These are phyloP conservation scores for Bruchidius siliquastri DNA, from an alignment of 2,888 invertebrate genomes.

Conservation along the genomic window DNA sequence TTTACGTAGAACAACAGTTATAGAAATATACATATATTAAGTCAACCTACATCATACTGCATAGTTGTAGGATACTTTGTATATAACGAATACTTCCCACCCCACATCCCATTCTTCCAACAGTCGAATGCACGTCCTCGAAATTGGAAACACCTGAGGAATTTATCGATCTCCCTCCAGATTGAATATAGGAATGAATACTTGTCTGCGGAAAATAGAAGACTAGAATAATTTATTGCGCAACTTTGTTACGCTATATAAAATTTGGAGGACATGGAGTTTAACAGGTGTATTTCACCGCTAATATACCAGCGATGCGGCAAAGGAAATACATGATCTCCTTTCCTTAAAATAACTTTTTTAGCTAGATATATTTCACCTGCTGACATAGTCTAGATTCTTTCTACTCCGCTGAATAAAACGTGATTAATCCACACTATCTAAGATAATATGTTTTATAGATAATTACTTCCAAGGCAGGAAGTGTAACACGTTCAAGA, in stretches of 20 bases:
- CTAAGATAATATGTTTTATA: no score
- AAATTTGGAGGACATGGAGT: neutral
- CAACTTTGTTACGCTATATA: neutral
- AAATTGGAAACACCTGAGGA: conserved; percentile 22
- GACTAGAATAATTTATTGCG: neutral
- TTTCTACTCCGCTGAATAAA: no score
- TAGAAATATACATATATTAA: no score
- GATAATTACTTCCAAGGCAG: no score
- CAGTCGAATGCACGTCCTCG: neutral
- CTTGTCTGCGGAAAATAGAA: neutral
- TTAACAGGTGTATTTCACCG: neutral
- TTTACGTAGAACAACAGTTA: no score
- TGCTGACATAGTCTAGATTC: no score
- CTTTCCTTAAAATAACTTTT: neutral
- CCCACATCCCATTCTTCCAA: neutral
- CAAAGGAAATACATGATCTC: neutral
- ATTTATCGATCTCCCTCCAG: conserved; percentile 21
- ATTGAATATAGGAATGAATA: conserved; percentile 12
- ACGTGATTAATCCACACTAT: no score
- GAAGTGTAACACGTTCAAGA: no score
- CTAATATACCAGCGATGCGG: neutral
- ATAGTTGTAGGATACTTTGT: neutral
- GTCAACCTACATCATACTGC: neutral
- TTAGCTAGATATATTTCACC: neutral
- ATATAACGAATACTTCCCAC: neutral